Base-by-base conservation (phyloP, 1,140 invertebrate species). In the Diabrotica undecimpunctata region DNA sequence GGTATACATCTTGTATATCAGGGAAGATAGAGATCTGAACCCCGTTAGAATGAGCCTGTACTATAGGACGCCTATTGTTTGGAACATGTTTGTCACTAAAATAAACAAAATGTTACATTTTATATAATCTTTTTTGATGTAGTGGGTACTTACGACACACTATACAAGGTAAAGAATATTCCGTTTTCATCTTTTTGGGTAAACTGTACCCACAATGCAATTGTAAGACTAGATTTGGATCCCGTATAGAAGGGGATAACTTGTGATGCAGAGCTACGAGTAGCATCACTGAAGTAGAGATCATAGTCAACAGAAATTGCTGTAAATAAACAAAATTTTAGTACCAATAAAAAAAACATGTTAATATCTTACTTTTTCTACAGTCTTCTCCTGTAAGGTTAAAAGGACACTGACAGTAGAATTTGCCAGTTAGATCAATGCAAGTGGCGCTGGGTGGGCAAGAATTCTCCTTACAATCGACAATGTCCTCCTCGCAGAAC, bases 171-270 rank as follows among this genome's bases (percentile, higher is more conserved):
- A 70, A 98, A 94, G 85, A 97, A 96, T 63, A 94, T 92, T 70
- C 95, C 96, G 64, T 87, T 88, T 75, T 94, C 93, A 75, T 95
- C 93, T 78, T 88, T 88, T 73, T 89, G 88, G 5, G 92, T 92
- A 70, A 96, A 99, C 78, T 96, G 93, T 0, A 99, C 93, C 97
- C 97, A 99, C 84, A 98, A 87, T 7, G 91, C 94, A 35, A 98
- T 83, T 0, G 95, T 96, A 8, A 98, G 80, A 77, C 91, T 92
- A 66, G 87, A 86, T 50, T 88, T 85, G 12, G 84, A 83, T 6
- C 87, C 87, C 5, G 92, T 88, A 68, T 89, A 87, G 82, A 97
- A 96, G 61, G 96, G 96, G 72, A 96, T 90, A 11, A 93, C 85
- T 81, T 96, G 88, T 37, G 93, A 89, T 7, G 94, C 95, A 70